Evolutionary conservation across 1,140 invertebrate species (phyloP).

Genomic region (Hyposmocoma kahamanoa): DNA sequence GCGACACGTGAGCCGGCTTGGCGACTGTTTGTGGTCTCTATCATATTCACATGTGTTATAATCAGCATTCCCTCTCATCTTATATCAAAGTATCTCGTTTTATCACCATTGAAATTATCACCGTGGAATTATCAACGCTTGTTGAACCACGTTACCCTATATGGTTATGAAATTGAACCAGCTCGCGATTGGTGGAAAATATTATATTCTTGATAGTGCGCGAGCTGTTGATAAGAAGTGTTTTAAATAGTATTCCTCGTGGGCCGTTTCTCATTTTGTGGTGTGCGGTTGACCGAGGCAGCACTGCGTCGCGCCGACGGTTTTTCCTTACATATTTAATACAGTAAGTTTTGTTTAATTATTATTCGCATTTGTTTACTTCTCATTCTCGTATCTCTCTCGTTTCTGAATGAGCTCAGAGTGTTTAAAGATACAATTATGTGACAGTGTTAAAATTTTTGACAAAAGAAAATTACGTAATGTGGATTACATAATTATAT

Average conservation of each 20-base stretch:
- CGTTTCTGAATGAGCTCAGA: background rate
- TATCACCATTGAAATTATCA: slow-evolving; percentile 37
- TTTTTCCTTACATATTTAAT: background rate
- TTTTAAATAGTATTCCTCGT: slow-evolving; percentile 64
- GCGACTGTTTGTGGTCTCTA: background rate
- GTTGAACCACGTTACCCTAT: slow-evolving; percentile 55
- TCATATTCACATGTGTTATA: slow-evolving; percentile 20
- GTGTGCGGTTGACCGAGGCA: slow-evolving; percentile 47
- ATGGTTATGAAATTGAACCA: slow-evolving; percentile 59
- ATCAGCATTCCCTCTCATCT: slow-evolving; percentile 30
- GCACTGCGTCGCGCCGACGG: slow-evolving; percentile 41
- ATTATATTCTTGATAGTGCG: slow-evolving; percentile 50
- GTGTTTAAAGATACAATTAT: background rate
- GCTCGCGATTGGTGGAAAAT: slow-evolving; percentile 50
- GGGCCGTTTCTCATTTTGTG: slow-evolving; percentile 51
- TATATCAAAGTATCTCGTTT: slow-evolving; percentile 42
- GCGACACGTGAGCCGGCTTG: background rate
- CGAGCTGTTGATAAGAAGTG: slow-evolving; percentile 55
- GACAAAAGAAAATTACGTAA: slow-evolving; percentile 13
- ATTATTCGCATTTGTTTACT: background rate
- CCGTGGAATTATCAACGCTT: slow-evolving; percentile 13
- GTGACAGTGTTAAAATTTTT: background rate
- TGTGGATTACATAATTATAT: slow-evolving; percentile 13
- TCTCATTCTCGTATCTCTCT: background rate
- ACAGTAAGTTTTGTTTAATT: slow-evolving; percentile 49